These are phyloP conservation scores for Automeris io DNA, from an alignment of 2,888 invertebrate species.

Conservation along the genomic window DNA sequence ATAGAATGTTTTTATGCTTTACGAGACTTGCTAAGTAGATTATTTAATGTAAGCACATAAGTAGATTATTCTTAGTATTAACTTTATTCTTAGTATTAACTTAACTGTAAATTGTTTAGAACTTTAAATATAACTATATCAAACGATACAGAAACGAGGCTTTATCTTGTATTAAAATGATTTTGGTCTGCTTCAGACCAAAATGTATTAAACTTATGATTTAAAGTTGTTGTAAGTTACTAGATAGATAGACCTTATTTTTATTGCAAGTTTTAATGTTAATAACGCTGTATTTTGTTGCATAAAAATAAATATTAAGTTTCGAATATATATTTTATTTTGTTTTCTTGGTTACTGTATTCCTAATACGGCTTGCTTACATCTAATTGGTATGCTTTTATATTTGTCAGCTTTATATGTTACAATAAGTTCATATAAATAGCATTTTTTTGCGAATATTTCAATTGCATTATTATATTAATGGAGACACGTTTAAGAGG, in stretches of 20 bases:
- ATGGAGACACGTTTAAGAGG: no score
- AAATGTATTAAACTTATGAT: constrained; percentile 15
- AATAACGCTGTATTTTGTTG: constrained; percentile 24
- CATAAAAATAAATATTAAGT: constrained; percentile 29
- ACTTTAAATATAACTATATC: constrained; percentile 8
- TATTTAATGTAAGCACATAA: not conserved
- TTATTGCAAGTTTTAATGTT: constrained; percentile 2
- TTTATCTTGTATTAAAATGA: constrained; percentile 16
- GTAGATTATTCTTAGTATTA: not conserved
- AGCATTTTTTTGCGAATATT: no score
- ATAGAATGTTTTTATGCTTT: no score
- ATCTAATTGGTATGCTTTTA: not conserved
- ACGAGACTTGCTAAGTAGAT: not conserved
- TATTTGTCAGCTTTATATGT: no score
- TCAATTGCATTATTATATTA: no score
- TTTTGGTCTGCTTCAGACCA: constrained; percentile 71
- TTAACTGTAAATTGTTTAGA: constrained; percentile 4
- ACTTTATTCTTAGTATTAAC: not conserved
- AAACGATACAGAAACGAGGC: constrained; percentile 47
- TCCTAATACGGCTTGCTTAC: constrained; percentile 3
- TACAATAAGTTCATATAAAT: no score
- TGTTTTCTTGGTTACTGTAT: constrained; percentile 1
- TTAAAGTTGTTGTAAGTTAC: constrained; percentile 10
- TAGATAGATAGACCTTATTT: not conserved
- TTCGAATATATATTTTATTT: constrained; percentile 13